These are phyloP conservation scores for Emydura subglobosa DNA, from an alignment of 2,113 vertebrate genomes.

Conservation along the genomic window DNA sequence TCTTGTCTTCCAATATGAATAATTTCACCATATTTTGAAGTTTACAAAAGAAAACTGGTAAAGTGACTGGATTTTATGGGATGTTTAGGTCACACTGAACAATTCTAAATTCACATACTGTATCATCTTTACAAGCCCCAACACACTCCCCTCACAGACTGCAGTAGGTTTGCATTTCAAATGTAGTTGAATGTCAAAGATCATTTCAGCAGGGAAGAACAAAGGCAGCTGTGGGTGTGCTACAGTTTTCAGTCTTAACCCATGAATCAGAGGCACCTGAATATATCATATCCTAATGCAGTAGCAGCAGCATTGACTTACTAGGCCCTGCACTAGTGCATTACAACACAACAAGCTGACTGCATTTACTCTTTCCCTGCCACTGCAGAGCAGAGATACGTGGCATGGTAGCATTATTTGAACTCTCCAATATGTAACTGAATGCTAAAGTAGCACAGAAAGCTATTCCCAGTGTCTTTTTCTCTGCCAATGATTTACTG, in stretches of 20 bases:
- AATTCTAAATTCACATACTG: fast-evolving
- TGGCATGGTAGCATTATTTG: fast-evolving
- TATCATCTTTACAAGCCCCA: neutral
- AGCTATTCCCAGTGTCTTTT: neutral
- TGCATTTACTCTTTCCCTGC: neutral
- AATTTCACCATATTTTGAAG: neutral
- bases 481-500: neutral
- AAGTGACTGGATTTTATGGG: neutral
- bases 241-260: neutral
- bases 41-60: neutral
- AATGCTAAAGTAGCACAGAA: neutral
- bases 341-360: fast-evolving
- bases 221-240: fast-evolving
- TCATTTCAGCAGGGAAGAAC: neutral
- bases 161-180: neutral
- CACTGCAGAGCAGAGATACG: neutral
- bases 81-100: fast-evolving
- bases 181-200: neutral
- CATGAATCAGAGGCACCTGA: neutral
- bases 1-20: fast-evolving
- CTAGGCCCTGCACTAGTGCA: fast-evolving
- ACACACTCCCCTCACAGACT: neutral
- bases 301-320: neutral
- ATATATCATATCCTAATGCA: neutral
- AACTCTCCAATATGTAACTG: neutral